Evolutionary conservation across 2,113 vertebrate genomes (phyloP).

Genomic region (Cisticola juncidis): DNA sequence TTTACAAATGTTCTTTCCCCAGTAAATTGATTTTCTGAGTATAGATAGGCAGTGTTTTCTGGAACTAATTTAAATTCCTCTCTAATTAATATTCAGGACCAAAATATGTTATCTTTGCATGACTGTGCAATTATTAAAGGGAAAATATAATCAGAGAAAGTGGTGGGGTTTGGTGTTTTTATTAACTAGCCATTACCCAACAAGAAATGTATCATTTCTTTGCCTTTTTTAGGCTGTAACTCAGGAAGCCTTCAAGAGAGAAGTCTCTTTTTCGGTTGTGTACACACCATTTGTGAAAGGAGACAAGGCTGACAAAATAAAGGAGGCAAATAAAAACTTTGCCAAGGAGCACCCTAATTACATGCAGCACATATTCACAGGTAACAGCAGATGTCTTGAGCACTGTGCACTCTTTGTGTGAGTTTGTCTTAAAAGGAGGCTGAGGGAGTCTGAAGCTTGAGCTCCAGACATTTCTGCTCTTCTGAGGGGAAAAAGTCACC

Average conservation of each 20-base stretch:
- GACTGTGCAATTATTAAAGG: slow-evolving; percentile 74
- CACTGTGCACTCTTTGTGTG: neutral
- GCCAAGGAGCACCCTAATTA: slow-evolving; percentile 65
- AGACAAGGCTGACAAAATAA: slow-evolving; percentile 52
- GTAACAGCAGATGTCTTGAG: slow-evolving; percentile 45
- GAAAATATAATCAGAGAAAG: slow-evolving; percentile 65
- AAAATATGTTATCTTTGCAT: slow-evolving; percentile 76
- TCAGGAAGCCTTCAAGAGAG: slow-evolving; percentile 69
- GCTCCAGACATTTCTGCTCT: neutral
- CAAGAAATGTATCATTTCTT: neutral
- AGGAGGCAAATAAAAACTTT: slow-evolving; percentile 71
- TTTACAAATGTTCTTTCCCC: slow-evolving; percentile 73
- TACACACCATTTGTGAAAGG: slow-evolving; percentile 72
- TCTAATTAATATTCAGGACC: slow-evolving; percentile 78
- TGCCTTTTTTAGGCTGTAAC: slow-evolving; percentile 71
- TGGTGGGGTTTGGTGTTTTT: neutral
- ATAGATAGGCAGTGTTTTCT: slow-evolving; percentile 70
- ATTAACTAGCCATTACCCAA: slow-evolving; percentile 5
- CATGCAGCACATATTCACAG: slow-evolving; percentile 70
- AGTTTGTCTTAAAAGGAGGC: neutral
- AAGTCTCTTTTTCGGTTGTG: slow-evolving; percentile 70
- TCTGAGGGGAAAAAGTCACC: accelerated
- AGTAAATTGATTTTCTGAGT: slow-evolving; percentile 76
- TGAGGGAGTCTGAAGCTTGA: neutral
- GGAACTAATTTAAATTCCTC: slow-evolving; percentile 77